phyloP scores from a whole-genome alignment of 2,888 invertebrate species.

The Copidosoma aretas region DNA sequence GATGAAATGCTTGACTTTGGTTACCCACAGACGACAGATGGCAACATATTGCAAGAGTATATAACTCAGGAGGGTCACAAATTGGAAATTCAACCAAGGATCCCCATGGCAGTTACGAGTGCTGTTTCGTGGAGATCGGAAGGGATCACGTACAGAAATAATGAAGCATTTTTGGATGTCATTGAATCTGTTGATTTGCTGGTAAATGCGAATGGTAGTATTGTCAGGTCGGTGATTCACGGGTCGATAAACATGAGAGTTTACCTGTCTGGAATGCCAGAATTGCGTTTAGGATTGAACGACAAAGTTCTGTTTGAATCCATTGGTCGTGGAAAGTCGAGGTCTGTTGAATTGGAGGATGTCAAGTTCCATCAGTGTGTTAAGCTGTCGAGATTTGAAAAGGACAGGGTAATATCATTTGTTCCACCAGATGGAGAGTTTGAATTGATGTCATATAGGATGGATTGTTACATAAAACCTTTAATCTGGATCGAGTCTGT shows the following conservation, averaged over 20 bases:
- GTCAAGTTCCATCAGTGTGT: constrained; percentile 99
- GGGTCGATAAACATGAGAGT: constrained; percentile 99
- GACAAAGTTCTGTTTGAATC: constrained; percentile 98
- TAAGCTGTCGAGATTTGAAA: constrained; percentile 93
- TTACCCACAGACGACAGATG: constrained; percentile 65
- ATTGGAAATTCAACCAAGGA: constrained; percentile 92
- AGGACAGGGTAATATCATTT: constrained; percentile 97
- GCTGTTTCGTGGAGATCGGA: constrained; percentile 99
- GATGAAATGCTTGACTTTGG: constrained; percentile 98
- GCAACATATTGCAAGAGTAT: constrained; percentile 96
- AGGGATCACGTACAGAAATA: constrained; percentile 97
- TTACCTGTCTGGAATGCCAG: constrained; percentile 98
- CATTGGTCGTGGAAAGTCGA: constrained; percentile 95
- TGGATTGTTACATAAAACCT: constrained; percentile 97
- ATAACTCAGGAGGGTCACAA: constrained; percentile 99
- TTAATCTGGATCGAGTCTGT: constrained; percentile 99
- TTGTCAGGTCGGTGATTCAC: constrained; percentile 95
- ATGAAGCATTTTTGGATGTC: constrained; percentile 98
- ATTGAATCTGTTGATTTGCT: constrained; percentile 97
- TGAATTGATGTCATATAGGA: constrained; percentile 96
- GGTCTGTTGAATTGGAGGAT: constrained; percentile 97
- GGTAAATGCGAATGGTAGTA: constrained; percentile 96
- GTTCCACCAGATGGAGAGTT: constrained; percentile 67
- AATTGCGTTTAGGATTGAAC: constrained; percentile 92
- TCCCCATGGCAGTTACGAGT: constrained; percentile 99